These are phyloP conservation scores for Cercopithecus mitis DNA, from an alignment of 2,797 vertebrate genomes.

Conservation along the genomic window DNA sequence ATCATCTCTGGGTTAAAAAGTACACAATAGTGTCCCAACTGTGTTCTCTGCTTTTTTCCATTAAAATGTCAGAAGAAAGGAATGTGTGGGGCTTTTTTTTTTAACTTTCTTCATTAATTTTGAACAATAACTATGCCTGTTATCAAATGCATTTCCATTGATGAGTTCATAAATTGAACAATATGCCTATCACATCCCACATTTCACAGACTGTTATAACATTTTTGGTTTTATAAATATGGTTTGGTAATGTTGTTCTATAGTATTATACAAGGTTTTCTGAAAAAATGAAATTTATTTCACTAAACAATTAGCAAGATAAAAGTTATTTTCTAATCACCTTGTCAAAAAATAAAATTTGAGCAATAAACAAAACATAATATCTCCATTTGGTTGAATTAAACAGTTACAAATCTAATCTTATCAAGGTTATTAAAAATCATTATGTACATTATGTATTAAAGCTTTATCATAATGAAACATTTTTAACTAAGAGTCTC, in stretches of 20 bases:
- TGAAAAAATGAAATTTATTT: conserved; percentile 8
- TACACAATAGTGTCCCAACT: not conserved
- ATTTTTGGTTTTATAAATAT: not conserved
- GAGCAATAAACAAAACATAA: not conserved
- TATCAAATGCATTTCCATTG: not conserved
- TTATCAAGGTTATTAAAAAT: conserved; percentile 37
- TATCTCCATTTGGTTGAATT: not conserved
- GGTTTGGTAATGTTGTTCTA: not conserved
- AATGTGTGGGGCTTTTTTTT: not conserved
- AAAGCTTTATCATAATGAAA: conserved; percentile 41
- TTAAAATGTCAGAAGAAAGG: not conserved
- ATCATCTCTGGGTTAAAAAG: not conserved
- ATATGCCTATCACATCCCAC: not conserved
- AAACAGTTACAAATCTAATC: not conserved
- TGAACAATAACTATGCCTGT: not conserved
- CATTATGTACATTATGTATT: conserved; percentile 5
- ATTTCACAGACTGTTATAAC: not conserved
- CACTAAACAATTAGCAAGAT: not conserved
- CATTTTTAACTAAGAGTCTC: conserved; percentile 3
- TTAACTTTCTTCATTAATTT: conserved; percentile 18
- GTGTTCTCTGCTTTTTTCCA: not conserved
- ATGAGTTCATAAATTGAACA: not conserved
- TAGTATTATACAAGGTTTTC: not conserved
- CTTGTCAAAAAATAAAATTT: conserved; percentile 38
- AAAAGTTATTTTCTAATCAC: conserved; percentile 27